Base-by-base conservation (phyloP, 1,140 invertebrate genomes). In the Ganaspis sp. region DNA sequence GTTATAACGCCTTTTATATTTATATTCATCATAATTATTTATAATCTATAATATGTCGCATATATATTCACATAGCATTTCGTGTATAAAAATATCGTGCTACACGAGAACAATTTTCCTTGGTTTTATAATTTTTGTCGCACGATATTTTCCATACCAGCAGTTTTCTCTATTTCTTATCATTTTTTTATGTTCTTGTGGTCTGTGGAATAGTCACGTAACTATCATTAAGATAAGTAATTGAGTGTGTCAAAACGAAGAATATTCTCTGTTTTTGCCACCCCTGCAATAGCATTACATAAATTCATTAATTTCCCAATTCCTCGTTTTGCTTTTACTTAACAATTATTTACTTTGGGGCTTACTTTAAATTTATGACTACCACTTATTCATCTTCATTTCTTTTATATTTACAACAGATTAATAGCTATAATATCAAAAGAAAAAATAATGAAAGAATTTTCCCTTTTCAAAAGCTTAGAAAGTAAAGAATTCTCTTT, bases 61-160 rank as follows among this genome's bases (percentile, higher is more conserved):
- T 71, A 49, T 49, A 49, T 26, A 26, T 58, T 58, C 54, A 58
- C 54, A 58, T 58, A 26, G 21, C 26, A 58, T 58, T 26, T 21
- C 11, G 11, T 38, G 75, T 42, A 19, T 45, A 76, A 79, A 77
- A 77, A 79, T 79, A 76, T 69, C 69, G 54, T 79, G 74, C 70
- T 23, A 38, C n/a, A 21, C 26, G n/a, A 15, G 19, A 45, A 17
- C 40, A 49, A 53, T 53, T 23, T 12, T 76, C 38, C 70, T 79
- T 77, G 37, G 75, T 79, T 58, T 12, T 70, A 38, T 77, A 77
- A 78, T 76, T 74, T 78, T 78, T 42, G 69, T 76, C 49, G 74
- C 70, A 74, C 69, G 53, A 70, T 75, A 78, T 42, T 69, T 58
- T 15, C 74, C 23, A 34, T 54, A 11, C 74, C 23, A 34, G 77